phyloP scores from a whole-genome alignment of 2,888 invertebrate genomes.

The Pterostichus niger region DNA sequence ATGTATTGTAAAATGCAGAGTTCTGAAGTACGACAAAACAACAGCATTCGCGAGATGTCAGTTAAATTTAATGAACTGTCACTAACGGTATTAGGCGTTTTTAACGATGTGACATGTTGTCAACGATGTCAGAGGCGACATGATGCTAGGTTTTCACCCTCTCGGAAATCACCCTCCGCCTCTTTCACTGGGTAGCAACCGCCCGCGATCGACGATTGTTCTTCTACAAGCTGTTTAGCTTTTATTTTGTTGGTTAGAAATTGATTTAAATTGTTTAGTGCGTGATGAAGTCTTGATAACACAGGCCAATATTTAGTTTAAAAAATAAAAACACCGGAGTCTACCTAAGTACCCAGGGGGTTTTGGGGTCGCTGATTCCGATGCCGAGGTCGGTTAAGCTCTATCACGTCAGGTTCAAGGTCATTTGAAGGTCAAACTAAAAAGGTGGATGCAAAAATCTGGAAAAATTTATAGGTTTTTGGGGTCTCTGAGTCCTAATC shows the following conservation, averaged over 20 bases:
- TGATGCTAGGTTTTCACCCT: not conserved
- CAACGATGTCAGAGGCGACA: slow-evolving; percentile 35
- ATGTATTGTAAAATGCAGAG: not conserved
- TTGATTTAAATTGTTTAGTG: not conserved
- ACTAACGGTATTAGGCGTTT: slow-evolving; percentile 44
- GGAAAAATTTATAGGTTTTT: too few relatives aligned
- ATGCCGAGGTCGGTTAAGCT: too few relatives aligned
- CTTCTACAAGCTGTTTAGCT: too few relatives aligned
- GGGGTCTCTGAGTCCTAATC: too few relatives aligned
- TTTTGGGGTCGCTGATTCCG: too few relatives aligned
- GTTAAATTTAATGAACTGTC: slow-evolving; percentile 54
- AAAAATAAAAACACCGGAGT: too few relatives aligned
- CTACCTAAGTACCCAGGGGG: too few relatives aligned
- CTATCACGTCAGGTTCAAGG: too few relatives aligned
- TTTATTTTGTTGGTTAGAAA: not conserved
- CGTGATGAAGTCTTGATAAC: too few relatives aligned
- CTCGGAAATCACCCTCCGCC: not conserved
- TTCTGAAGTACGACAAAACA: not conserved
- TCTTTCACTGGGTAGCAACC: slow-evolving; percentile 11
- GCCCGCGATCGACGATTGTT: not conserved
- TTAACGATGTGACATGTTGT: slow-evolving; percentile 26
- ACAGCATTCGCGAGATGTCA: slow-evolving; percentile 18
- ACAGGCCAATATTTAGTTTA: too few relatives aligned
- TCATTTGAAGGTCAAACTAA: too few relatives aligned
- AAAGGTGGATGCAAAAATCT: too few relatives aligned